These are phyloP conservation scores for Orthonychiurus folsomi DNA, from an alignment of 2,888 invertebrate genomes.

Conservation along the genomic window DNA sequence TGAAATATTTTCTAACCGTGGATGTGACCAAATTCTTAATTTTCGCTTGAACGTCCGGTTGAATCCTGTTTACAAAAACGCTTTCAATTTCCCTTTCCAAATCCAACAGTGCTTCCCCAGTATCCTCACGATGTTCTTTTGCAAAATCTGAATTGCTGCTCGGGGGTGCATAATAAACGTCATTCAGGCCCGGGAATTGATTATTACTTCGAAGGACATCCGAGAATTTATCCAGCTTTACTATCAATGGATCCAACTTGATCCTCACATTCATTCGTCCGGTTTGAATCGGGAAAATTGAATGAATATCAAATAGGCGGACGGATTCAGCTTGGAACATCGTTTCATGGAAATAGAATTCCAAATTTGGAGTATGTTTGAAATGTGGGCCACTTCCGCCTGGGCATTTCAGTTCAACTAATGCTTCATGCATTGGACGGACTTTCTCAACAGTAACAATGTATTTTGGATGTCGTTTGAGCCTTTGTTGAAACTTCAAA, in stretches of 20 bases:
- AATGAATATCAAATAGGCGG: conserved; percentile 38
- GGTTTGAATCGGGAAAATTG: conserved; percentile 38
- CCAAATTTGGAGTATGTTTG: conserved; percentile 19
- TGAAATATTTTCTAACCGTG: conserved; percentile 29
- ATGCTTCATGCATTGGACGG: conserved; percentile 30
- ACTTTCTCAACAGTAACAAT: conserved; percentile 35
- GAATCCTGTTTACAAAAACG: conserved; percentile 32
- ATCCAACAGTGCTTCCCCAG: conserved; percentile 26
- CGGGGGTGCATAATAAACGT: conserved; percentile 13
- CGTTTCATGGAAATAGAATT: conserved; percentile 35
- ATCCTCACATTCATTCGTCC: conserved; percentile 33
- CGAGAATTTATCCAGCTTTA: conserved; percentile 29
- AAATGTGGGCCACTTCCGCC: conserved; percentile 6
- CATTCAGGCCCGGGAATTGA: conserved; percentile 13
- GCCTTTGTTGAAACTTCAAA: conserved; percentile 36
- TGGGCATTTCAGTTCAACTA: conserved; percentile 27
- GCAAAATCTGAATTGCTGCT: conserved; percentile 14
- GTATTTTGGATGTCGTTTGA: conserved; percentile 34
- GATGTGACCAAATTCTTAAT: conserved; percentile 25
- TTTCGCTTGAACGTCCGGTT: conserved; percentile 36
- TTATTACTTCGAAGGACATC: conserved; percentile 18
- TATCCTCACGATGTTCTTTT: conserved; percentile 37
- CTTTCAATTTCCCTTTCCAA: conserved; percentile 36
- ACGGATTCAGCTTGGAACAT: conserved; percentile 35
- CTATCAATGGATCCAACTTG: conserved; percentile 34